These are phyloP conservation scores for Euthynnus affinis DNA, from an alignment of 2,797 vertebrate species.

Conservation along the genomic window DNA sequence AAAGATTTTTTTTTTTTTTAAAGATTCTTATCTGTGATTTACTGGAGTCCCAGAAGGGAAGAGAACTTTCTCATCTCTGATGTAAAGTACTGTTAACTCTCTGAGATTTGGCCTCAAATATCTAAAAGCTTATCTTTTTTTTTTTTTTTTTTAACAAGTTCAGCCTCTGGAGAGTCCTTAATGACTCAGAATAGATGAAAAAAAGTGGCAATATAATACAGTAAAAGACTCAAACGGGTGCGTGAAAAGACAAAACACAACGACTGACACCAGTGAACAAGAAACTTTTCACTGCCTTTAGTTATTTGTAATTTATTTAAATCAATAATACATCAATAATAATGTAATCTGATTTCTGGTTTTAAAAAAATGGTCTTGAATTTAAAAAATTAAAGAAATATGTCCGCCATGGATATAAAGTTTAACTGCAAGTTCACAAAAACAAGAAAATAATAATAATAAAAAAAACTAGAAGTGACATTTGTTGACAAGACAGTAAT, in stretches of 20 bases:
- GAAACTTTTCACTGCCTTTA: background rate
- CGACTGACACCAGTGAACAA: background rate
- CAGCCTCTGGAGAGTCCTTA: background rate
- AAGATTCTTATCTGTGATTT: constrained; percentile 30
- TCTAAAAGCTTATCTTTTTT: constrained; percentile 11
- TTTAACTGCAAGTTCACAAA: background rate
- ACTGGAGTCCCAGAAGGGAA: constrained; percentile 6
- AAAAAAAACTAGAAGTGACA: background rate
- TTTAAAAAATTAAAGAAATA: background rate
- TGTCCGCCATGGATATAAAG: background rate
- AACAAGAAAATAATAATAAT: too few species aligned
- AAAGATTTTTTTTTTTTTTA: constrained; percentile 11
- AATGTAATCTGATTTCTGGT: background rate
- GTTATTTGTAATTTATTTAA: background rate
- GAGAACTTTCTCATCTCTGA: constrained; percentile 48
- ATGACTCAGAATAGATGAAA: background rate
- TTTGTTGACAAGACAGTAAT: background rate
- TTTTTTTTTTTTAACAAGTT: constrained; percentile 34
- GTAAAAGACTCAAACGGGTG: background rate
- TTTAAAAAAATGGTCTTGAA: background rate
- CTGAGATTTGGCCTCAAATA: constrained; percentile 39
- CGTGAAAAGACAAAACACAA: too few species aligned
- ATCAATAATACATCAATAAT: background rate
- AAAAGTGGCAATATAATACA: background rate
- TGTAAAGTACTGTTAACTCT: constrained; percentile 47